A percentile compares a stretch with the other conserved stretches of the same genome.
These are phyloP conservation scores for Ptilonorhynchus violaceus DNA, from an alignment of 2,113 vertebrate species.

Conservation along the genomic window DNA sequence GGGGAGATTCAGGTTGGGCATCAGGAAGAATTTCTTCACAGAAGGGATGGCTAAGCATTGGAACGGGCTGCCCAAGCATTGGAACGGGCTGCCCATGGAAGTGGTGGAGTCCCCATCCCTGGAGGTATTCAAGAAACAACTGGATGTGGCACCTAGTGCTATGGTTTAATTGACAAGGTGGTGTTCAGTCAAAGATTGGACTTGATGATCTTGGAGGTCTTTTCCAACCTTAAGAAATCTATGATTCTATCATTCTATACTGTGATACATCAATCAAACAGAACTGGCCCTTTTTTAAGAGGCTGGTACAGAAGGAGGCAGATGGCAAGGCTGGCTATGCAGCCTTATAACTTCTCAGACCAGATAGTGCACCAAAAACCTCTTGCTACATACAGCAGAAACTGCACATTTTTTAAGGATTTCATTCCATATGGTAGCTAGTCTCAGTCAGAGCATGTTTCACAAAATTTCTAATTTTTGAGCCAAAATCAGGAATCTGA, in stretches of 20 bases:
- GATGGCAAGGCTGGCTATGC: background rate
- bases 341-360: background rate
- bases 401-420: background rate
- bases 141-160: rapidly evolving
- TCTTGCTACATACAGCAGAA: background rate
- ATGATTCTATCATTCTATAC: background rate
- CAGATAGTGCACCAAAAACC: background rate
- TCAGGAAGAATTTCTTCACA: background rate
- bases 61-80: background rate
- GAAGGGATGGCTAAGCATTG: background rate
- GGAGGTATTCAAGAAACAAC: background rate
- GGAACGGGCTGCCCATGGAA: background rate
- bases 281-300: background rate
- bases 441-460: background rate
- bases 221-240: background rate
- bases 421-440: background rate
- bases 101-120: background rate
- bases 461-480: background rate
- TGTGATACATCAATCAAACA: background rate
- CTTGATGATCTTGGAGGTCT: background rate
- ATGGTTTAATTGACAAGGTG: background rate
- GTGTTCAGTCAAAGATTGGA: background rate
- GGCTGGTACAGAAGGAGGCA: background rate
- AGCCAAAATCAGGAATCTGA: background rate
- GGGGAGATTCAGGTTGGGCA: background rate